Evolutionary conservation across 2,113 vertebrate species (phyloP), one percentile per base, ranked within the genome.

Genomic region (Mesitornis unicolor): DNA sequence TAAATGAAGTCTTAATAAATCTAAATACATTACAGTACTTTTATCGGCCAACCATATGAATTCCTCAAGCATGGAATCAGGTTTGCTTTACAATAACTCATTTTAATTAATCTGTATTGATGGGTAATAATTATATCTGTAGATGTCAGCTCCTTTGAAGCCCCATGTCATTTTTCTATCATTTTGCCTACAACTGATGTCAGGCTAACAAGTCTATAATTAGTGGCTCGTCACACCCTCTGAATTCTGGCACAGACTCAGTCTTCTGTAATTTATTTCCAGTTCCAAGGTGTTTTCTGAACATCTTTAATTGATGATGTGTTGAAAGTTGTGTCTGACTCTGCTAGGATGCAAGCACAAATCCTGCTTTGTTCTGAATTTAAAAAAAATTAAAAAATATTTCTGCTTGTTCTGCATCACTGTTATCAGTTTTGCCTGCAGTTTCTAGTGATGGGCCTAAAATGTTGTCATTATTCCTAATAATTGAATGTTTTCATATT

Each of bases 71-170:
- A 0, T 84, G 71, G 56, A 86, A 88, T 86, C 51, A 92, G 45
- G 13, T 68, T 86, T 77, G n/a, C 38, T 80, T 86, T 59, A 65
- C 29, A 65, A 31, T 40, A 86, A 63, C 51, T 70, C 54, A n/a
- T 90, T 90, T 95, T 90, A 35, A 59, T 70, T 90, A 53, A 61
- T 84, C 75, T 76, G 1, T 92, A 74, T 61, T 88, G 85, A 77
- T 42, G 54, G 54, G 38, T 54, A 92, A 74, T 77, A 90, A 93
- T 95, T 86, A 75, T 67, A 84, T 87, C 82, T 84, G 68, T 83
- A 59, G 64, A 70, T 86, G 80, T 74, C 80, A 70, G 54, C 70
- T 92, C 54, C 63, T 91, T 94, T 92, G 85, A 95, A 95, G 42
- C 8, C n/a, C 16, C 26, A 9, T 85, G 90, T 40, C 61, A 36